Evolutionary conservation across 2,113 vertebrate species (phyloP), one percentile per base, ranked within the genome.

Genomic region (Apodemus sylvaticus): DNA sequence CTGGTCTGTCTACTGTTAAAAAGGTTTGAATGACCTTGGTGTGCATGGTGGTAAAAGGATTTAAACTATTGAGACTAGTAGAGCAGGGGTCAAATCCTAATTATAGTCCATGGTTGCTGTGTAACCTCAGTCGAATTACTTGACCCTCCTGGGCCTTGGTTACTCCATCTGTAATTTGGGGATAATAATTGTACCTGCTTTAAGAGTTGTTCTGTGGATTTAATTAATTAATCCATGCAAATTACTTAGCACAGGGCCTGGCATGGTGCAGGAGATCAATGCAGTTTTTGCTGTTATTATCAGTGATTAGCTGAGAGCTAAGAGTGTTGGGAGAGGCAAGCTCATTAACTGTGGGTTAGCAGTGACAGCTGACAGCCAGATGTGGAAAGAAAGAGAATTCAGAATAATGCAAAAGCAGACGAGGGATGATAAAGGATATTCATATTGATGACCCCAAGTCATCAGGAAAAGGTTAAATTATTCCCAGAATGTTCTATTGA

Each of bases 361-460:
- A 92, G 94, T 96, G 94, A 97, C 95, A 97, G 87, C 87, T 95
- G 97, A 96, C 86, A 89, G 96, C 97, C 95, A 97, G 94, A 96
- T 96, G 97, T 97, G 90, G 83, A 96, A 96, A 97, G 95, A 97
- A 96, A 97, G 91, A 91, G 89, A 95, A 93, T 96, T 95, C 79
- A 39, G 87, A 97, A 97, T 95, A 97, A 97, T 94, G 86, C 79
- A 87, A 95, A 96, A 96, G 60, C 90, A 92, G 90, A 96, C 0
- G 62, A 96, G 58, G 26, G 85, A 91, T 89, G 96, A 94, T 97
- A 94, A 96, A 95, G 53, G 62, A 91, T 94, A 95, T 97, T 97
- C 95, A 97, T 96, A 79, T 48, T 96, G 95, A 96, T 96, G 95
- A 96, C 89, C 82, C 87, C 4, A 34, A 96, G 78, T 93, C 94